A percentile compares a stretch with the other conserved stretches of the same genome.
phyloP scores from a whole-genome alignment of 1,140 invertebrate genomes.

The Diplogasteroides magnus region DNA sequence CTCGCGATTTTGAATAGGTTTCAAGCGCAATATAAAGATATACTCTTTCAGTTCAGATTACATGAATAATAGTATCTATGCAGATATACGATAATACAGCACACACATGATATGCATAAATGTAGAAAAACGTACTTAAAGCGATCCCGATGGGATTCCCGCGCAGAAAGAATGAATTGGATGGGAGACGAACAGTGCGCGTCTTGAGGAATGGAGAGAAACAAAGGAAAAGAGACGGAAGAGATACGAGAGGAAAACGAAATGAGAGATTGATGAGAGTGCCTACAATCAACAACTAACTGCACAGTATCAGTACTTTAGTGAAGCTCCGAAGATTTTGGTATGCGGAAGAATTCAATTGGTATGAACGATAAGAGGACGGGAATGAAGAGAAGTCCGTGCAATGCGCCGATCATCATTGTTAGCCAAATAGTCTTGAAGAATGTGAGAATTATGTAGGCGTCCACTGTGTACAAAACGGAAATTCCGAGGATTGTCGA shows the following conservation, averaged over 20 bases:
- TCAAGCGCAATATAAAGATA: no score
- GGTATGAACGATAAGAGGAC: constrained; percentile 57
- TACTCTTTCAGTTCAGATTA: no score
- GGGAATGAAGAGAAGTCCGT: constrained; percentile 83
- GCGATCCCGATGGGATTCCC: no score
- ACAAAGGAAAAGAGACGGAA: not conserved
- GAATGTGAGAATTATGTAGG: constrained; percentile 94
- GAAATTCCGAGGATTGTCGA: constrained; percentile 86
- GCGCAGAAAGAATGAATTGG: not conserved
- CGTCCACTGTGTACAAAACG: constrained; percentile 78
- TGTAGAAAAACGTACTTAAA: no score
- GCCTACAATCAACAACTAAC: not conserved
- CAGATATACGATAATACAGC: no score
- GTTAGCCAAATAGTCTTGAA: constrained; percentile 97
- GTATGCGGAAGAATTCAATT: constrained; percentile 47
- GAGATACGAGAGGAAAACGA: not conserved
- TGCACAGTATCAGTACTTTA: no score
- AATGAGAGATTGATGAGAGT: not conserved
- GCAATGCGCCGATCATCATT: constrained; percentile 85
- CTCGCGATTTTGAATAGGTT: no score
- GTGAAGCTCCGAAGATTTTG: constrained; percentile 29
- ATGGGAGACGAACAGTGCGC: not conserved
- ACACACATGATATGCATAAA: no score
- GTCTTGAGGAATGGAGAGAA: not conserved
- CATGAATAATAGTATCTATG: no score